Percentiles rank a stretch among this genome's conserved stretches.
These are phyloP conservation scores for Sebastes diaconus DNA, from an alignment of 2,797 vertebrate species.

Conservation along the genomic window DNA sequence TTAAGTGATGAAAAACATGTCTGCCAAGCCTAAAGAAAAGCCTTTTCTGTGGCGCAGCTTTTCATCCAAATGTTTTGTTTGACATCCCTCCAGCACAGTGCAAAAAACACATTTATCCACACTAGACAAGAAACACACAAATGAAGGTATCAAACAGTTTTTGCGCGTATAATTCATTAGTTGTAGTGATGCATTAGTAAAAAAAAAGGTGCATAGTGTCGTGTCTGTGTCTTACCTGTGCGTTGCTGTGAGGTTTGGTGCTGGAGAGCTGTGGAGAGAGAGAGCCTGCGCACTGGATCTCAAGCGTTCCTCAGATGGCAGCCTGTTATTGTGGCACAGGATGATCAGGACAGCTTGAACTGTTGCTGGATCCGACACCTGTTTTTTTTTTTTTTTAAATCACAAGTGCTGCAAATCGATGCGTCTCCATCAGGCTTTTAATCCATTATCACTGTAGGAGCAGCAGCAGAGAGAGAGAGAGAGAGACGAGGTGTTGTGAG, in stretches of 20 bases:
- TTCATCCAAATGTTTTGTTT: constrained; percentile 66
- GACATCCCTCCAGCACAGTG: constrained; percentile 37
- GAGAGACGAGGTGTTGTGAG: constrained; percentile 34
- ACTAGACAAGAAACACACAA: constrained; percentile 14
- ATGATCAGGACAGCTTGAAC: constrained; percentile 59
- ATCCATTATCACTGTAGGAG: constrained; percentile 45
- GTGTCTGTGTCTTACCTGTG: constrained; percentile 83
- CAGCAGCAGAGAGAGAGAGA: not conserved
- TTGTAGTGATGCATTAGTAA: not conserved
- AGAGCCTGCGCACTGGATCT: constrained; percentile 77
- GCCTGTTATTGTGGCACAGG: constrained; percentile 64
- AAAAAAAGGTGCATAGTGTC: constrained; percentile 67
- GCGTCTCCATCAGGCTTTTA: constrained; percentile 43
- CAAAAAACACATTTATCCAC: constrained; percentile 30
- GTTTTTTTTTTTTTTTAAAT: constrained; percentile 18
- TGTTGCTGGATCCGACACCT: constrained; percentile 56
- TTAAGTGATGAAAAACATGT: constrained; percentile 5
- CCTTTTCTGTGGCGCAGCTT: constrained; percentile 67
- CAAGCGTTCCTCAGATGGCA: constrained; percentile 57
- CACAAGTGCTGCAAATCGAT: constrained; percentile 13
- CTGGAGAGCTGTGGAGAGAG: constrained; percentile 49
- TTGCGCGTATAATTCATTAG: not conserved
- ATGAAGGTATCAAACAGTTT: not conserved
- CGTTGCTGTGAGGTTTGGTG: constrained; percentile 69
- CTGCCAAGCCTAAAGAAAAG: not conserved